Percentiles rank a stretch among this genome's conserved stretches.
Evolutionary conservation across 64 coral and sea anemone genomes (phyloP).

Genomic region (Pocillopora damicornis): DNA sequence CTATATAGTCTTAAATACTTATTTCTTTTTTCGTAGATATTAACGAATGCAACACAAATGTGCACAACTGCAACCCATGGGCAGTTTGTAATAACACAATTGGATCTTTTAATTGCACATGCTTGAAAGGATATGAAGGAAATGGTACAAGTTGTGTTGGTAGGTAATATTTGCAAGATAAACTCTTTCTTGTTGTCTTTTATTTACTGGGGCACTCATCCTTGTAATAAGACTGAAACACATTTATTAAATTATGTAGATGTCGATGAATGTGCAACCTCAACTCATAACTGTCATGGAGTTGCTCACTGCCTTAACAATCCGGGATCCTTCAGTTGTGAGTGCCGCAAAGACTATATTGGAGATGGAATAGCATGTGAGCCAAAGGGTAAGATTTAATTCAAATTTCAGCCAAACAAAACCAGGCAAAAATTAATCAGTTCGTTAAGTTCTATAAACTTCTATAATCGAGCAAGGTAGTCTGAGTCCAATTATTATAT

Average conservation of each 20-base stretch:
- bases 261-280: slow-evolving; percentile 1
- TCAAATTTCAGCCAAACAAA: not conserved
- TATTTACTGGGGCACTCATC: too few species aligned
- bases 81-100: not conserved
- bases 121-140: not conserved
- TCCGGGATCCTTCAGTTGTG: not conserved
- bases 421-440: too few species aligned
- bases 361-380: not conserved
- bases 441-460: not conserved
- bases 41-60: not conserved
- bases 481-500: too few species aligned
- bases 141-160: not conserved
- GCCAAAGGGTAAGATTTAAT: not conserved
- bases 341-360: not conserved
- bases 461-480: not conserved
- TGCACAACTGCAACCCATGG: not conserved
- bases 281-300: slow-evolving; percentile 1
- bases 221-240: not conserved
- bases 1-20: not conserved
- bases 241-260: not conserved
- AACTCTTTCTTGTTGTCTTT: not conserved
- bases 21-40: not conserved
- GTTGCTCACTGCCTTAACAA: not conserved
- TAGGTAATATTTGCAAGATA: not conserved
- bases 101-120: slow-evolving; percentile 1